These are phyloP conservation scores for Platorchestia sp. DNA, from an alignment of 1,140 invertebrate genomes.

Conservation along the genomic window DNA sequence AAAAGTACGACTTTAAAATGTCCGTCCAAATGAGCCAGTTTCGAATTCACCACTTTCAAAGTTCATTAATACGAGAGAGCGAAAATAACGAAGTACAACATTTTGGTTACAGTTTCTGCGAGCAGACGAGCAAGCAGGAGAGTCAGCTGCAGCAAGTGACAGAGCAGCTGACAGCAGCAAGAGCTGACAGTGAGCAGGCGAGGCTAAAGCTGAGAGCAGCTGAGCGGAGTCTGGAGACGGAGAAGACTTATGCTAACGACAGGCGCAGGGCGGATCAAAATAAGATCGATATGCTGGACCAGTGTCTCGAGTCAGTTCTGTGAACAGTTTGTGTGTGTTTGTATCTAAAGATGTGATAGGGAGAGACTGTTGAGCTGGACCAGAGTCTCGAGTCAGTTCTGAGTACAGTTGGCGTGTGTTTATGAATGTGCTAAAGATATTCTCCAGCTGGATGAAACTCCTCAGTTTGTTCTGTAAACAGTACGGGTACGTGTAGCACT, in stretches of 20 bases:
- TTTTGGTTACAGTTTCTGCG: neutral
- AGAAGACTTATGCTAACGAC: neutral
- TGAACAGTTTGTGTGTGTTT: neutral
- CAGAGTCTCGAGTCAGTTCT: neutral
- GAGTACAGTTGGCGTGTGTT: neutral
- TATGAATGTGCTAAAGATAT: neutral
- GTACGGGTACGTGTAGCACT: neutral
- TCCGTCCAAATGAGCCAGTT: neutral
- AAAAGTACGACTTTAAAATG: neutral
- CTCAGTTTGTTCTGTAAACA: neutral
- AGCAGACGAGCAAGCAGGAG: conserved; percentile 2
- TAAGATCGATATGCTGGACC: neutral
- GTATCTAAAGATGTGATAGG: neutral
- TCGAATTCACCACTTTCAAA: neutral
- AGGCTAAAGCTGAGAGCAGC: neutral
- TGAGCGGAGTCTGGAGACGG: neutral
- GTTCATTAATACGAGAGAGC: neutral
- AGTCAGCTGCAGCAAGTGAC: neutral
- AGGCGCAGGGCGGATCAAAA: neutral
- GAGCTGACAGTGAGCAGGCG: neutral
- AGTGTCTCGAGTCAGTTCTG: neutral
- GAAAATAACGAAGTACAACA: neutral
- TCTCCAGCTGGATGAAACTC: neutral
- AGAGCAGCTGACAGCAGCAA: neutral
- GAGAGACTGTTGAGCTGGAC: neutral